A percentile compares a stretch with the other conserved stretches of the same genome.
Conservation (phyloP, 2,113 vertebrate species). For the Bubo bubo region DNA sequence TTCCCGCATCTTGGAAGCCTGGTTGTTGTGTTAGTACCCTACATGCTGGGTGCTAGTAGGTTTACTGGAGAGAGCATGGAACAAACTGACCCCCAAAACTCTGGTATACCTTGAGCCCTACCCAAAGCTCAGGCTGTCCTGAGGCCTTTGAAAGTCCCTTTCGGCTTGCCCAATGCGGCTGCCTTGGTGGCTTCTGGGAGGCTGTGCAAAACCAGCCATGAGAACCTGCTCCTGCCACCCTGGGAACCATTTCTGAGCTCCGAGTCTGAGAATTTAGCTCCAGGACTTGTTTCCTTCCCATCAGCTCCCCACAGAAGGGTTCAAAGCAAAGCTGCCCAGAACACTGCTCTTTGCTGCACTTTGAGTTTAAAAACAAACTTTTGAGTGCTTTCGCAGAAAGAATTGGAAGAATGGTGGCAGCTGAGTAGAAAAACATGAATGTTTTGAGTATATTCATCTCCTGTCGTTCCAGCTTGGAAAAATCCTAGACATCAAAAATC, state of each 20-base stretch:
- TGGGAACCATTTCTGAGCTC: background rate
- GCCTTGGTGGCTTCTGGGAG: background rate
- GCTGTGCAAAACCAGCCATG: background rate
- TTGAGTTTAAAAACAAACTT: background rate
- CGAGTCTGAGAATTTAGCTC: background rate
- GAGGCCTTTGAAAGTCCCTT: background rate
- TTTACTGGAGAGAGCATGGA: background rate
- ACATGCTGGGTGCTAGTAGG: background rate
- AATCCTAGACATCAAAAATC: background rate
- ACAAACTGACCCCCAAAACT: no score
- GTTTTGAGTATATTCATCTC: background rate
- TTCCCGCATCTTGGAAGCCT: background rate
- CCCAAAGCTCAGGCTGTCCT: background rate
- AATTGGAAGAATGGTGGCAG: slow-evolving; percentile 26
- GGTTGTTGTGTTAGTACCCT: fast-evolving
- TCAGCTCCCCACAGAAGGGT: background rate
- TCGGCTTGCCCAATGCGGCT: background rate
- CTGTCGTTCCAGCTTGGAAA: background rate
- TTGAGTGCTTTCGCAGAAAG: background rate
- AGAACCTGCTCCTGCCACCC: background rate
- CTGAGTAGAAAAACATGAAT: slow-evolving; percentile 10
- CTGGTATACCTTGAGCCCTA: background rate
- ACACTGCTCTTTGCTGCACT: background rate
- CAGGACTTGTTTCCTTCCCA: slow-evolving; percentile 1
- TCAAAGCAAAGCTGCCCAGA: background rate